Evolutionary conservation across 2,797 vertebrate species (phyloP).

Genomic region (Coreius guichenoti): DNA sequence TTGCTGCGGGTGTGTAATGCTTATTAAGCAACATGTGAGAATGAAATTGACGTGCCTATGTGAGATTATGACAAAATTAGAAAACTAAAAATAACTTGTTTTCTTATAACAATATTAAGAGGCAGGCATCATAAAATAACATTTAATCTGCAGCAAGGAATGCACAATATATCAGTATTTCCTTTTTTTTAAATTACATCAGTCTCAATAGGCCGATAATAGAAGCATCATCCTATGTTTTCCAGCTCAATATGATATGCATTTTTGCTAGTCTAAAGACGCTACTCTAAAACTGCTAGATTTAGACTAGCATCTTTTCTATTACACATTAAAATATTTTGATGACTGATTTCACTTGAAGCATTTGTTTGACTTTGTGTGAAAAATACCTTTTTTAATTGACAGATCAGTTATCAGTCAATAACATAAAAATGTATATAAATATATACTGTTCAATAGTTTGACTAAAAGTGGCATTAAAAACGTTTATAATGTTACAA

Average conservation of each 20-base stretch:
- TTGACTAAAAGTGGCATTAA: too few relatives aligned
- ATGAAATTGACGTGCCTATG: not conserved
- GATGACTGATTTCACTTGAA: not conserved
- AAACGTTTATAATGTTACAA: too few relatives aligned
- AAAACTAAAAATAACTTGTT: not conserved
- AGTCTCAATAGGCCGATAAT: not conserved
- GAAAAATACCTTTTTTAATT: not conserved
- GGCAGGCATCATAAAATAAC: not conserved
- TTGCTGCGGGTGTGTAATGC: not conserved
- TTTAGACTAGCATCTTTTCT: not conserved
- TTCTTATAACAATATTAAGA: not conserved
- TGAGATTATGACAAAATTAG: not conserved
- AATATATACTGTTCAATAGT: too few relatives aligned
- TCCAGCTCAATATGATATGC: not conserved
- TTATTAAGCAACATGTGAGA: conserved; percentile 1
- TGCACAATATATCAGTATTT: not conserved
- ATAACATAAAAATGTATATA: too few relatives aligned
- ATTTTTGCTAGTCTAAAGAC: not conserved
- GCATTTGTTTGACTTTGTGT: not conserved
- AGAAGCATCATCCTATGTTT: not conserved
- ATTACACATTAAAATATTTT: not conserved
- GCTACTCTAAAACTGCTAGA: too few relatives aligned
- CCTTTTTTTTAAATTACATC: not conserved
- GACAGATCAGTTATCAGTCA: not conserved
- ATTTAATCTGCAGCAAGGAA: not conserved